Conservation (phyloP, 2,797 vertebrate species). For the Arrhamphus sclerolepis region DNA sequence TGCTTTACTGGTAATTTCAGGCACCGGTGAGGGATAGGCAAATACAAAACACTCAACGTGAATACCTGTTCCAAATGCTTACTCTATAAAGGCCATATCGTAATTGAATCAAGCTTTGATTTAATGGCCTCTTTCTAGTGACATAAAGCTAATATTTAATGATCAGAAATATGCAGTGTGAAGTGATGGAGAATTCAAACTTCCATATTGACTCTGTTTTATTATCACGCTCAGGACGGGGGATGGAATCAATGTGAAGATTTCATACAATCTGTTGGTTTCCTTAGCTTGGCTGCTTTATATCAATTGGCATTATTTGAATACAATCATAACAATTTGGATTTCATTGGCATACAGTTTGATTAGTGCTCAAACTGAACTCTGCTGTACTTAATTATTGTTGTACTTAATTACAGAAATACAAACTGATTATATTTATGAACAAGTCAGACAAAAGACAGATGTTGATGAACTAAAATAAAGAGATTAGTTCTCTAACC, state of each 20-base stretch:
- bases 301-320: no score
- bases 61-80: conserved; percentile 31
- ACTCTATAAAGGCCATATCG: conserved; percentile 48
- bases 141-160: conserved; percentile 40
- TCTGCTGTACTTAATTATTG: no score
- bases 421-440: conserved; percentile 36
- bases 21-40: conserved; percentile 51
- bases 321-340: no score
- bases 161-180: conserved; percentile 8
- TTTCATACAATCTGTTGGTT: no score
- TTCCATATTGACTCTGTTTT: not conserved
- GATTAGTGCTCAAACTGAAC: no score
- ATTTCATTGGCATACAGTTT: no score
- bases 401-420: no score
- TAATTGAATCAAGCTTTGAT: conserved; percentile 48
- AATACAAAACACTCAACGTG: conserved; percentile 60
- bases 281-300: no score
- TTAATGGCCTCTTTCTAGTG: conserved; percentile 1
- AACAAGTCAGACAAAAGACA: conserved; percentile 21
- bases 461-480: no score
- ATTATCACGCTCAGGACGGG: no score
- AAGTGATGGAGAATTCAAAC: conserved; percentile 17
- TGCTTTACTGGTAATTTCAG: conserved; percentile 58
- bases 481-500: no score
- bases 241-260: no score